Base-by-base conservation (phyloP, 1,140 invertebrate genomes). In the Asobara japonica region DNA sequence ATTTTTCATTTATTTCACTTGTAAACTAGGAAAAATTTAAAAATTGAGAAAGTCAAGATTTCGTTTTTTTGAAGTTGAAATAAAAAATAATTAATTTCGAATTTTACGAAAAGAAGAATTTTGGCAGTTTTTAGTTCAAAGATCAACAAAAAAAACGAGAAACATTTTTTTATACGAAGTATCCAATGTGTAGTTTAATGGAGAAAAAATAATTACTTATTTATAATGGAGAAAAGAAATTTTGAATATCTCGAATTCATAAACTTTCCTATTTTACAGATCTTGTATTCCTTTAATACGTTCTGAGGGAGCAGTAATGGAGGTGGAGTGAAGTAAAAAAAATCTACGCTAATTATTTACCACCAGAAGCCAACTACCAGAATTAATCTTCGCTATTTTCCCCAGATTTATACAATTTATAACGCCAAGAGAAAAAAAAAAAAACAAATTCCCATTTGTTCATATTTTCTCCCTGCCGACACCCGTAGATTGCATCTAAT, bases 311-410 rank as follows among this genome's bases (percentile, higher is more conserved):
- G 51, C 51, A 56, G 4, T 56, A 41, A 64, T 70, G 60, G 48
- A 64, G 29, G 65, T 68, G 64, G 33, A 72, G 27, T 64, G 36
- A 73, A 61, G 71, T 73, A 73, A 73, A 73, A 73, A 73, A 73
- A 71, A 60, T 25, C 65, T 73, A 73, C 33, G 22, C 71, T 73
- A 68, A 68, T 68, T 73, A 71, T 48, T 61, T 65, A 67, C 48
- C 65, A 16, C 29, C 65, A 67, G 38, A 66, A 67, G 65, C 65
- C 48, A 27, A 10, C 62, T 64, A 48, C 20, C 38, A n/a, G 62
- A 30, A 10, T 71, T 16, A 51, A 30, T 56, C 20, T 0, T 64
- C 33, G 20, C 61, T 13, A 22, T 30, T 65, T 56, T 65, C 33
- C 51, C 10, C n/a, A 11, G 10, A 20, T 36, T 65, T 41, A n/a